Evolutionary conservation across 2,888 invertebrate genomes (phyloP), one percentile per base, ranked within the genome.

Genomic region (Scaptomyza tumidula): DNA sequence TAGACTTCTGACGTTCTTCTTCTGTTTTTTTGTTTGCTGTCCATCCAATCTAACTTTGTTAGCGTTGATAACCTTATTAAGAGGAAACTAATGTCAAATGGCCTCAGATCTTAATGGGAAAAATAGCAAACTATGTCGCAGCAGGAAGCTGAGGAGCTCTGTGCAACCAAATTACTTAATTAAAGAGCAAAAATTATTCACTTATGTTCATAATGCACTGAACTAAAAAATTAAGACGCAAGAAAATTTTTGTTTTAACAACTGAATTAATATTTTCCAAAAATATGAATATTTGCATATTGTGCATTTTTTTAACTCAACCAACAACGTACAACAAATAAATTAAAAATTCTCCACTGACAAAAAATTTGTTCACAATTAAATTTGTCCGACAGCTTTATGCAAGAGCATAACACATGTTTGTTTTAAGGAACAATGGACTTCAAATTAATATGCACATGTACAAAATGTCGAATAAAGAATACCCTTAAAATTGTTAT

Each of bases 31-130:
- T 19, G 19, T 19, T 19, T 41, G 19, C 27, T 33, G 33, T 35
- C n/a, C 33, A 29, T 13, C 27, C 55, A 56, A 70, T 65, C 55
- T 55, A 61, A 70, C 60, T 65, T 70, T 55, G 61, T 70, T 57
- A 70, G 29, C n/a, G 46, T 31, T 52, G 57, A 70, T 52, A 70
- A 58, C 37, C 14, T 31, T 48, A 69, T 69, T 63, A 59, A 31
- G 10, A 33, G 29, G 24, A 14, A 39, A 10, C 29, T 2, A 29
- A 39, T 10, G 50, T 33, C 13, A 48, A 39, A 41, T 55, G 54
- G 27, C 37, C 16, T 48, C 14, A 45, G 24, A 50, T 44, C 31
- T 16, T 16, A 29, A 29, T 55, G 39, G 39, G 0, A 27, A 11
- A 52, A 19, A 39, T 27, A 11, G 13, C 31, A 10, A 10, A 13